Base-by-base conservation (phyloP, 2,797 vertebrate genomes). In the Phataginus tetradactyla region DNA sequence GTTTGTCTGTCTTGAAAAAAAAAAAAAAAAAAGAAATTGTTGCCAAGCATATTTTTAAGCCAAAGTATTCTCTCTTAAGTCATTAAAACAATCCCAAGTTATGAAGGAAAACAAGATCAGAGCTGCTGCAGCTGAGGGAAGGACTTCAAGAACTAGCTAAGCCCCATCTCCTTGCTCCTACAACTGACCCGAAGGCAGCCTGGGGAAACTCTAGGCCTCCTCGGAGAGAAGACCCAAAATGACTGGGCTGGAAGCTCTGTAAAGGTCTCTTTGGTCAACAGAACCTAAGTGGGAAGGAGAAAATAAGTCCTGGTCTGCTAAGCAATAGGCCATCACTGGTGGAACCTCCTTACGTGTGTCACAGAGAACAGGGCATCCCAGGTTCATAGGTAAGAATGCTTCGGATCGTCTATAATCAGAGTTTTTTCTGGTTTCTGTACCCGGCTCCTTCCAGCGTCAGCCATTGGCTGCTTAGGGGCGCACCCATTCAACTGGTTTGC, bases 401-500 rank as follows among this genome's bases (percentile, higher is more conserved):
- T 72, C 27, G 37, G 3, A 20, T 63, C 34, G 49, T 61, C 34
- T 66, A 1, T 69, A 88, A 81, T 13, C 64, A 81, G 37, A 57
- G 84, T 34, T 79, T 80, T 32, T 23, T 63, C 87, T 97, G 69
- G 45, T 97, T 98, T 97, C 89, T 78, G 89, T 80, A 96, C 74
- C 80, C 15, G 63, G 34, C 83, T 94, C 49, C 88, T 96, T 80
- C 86, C 93, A 92, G 80, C 88, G 69, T 32, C 55, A 86, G 71
- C 15, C 49, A 95, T n/a, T 91, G 91, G 85, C 59, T 64, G 68
- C 49, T 87, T 57, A 63, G 64, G 51, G 49, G 23, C 39, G n/a
- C 93, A 97, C 94, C 94, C 97, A 95, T 92, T 94, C 53, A 93
- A 97, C 93, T 96, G 97, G 97, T 98, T 98, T 95, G 64, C 92